phyloP scores from a whole-genome alignment of 2,888 invertebrate genomes.

The Drosophila stalkeri region DNA sequence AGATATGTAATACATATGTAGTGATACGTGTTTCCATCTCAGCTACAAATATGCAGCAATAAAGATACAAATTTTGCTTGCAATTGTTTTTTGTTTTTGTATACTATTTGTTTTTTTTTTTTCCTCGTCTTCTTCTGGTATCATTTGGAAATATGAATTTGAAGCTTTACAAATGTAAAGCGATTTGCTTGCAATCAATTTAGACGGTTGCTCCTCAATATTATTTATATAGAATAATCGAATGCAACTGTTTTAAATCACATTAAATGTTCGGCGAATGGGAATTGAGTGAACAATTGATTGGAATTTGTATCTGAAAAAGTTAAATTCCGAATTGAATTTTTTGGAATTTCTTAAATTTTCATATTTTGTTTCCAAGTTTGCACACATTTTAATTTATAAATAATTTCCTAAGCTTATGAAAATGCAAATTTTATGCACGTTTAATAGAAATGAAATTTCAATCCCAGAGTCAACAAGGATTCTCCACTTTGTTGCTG shows the following conservation, averaged over 20 bases:
- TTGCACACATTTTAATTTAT: not conserved
- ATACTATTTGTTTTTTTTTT: constrained; percentile 4
- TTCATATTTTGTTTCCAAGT: constrained; percentile 2
- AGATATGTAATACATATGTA: constrained; percentile 1
- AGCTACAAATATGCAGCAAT: constrained; percentile 65
- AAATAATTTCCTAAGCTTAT: constrained; percentile 14
- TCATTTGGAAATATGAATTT: constrained; percentile 61
- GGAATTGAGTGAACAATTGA: not conserved
- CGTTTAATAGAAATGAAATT: constrained; percentile 64
- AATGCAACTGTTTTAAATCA: constrained; percentile 1
- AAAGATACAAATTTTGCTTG: constrained; percentile 68
- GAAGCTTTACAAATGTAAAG: constrained; percentile 69
- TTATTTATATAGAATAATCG: not conserved
- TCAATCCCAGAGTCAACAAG: constrained; percentile 43
- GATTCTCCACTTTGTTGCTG: not conserved
- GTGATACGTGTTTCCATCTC: constrained; percentile 8
- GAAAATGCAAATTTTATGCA: constrained; percentile 63
- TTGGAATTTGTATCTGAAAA: not conserved
- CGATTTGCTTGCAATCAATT: constrained; percentile 60
- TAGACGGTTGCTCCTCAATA: constrained; percentile 3
- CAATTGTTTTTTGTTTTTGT: constrained; percentile 32
- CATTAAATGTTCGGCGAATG: not conserved
- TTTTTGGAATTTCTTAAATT: not conserved
- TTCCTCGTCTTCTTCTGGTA: not conserved
- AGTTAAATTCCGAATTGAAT: not conserved